phyloP scores from a whole-genome alignment of 1,140 invertebrate genomes.

The Carcinoscorpius rotundicauda region DNA sequence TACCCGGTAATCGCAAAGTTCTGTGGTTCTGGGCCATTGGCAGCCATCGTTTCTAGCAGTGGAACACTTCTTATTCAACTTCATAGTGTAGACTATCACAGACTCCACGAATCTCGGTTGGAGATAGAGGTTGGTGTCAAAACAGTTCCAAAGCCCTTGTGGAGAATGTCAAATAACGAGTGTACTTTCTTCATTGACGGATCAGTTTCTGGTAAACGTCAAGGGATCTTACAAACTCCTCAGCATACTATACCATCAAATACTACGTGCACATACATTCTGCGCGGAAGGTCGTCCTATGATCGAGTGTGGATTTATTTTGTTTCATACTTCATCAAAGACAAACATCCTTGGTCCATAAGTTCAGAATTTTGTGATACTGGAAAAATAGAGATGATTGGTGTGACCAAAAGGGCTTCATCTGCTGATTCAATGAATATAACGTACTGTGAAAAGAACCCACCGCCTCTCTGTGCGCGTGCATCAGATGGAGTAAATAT shows the following conservation, averaged over 20 bases:
- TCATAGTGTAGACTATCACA: conserved; percentile 73
- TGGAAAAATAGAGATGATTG: conserved; percentile 16
- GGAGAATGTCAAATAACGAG: conserved; percentile 44
- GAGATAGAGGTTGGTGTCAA: conserved; percentile 74
- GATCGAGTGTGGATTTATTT: conserved; percentile 78
- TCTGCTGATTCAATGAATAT: not conserved
- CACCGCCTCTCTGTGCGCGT: conserved; percentile 24
- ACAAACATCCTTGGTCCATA: conserved; percentile 18
- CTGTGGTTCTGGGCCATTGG: conserved; percentile 69
- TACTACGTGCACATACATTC: conserved; percentile 71
- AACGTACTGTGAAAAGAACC: conserved; percentile 13
- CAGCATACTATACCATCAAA: conserved; percentile 67
- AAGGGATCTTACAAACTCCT: conserved; percentile 61
- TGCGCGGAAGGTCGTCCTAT: conserved; percentile 50
- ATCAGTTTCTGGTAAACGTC: conserved; percentile 44
- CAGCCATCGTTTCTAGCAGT: conserved; percentile 63
- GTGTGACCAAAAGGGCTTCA: too few relatives aligned
- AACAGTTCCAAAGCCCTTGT: conserved; percentile 33
- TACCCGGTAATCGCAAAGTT: conserved; percentile 77
- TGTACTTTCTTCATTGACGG: conserved; percentile 77
- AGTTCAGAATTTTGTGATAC: conserved; percentile 21
- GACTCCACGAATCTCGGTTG: conserved; percentile 55
- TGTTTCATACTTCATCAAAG: conserved; percentile 33
- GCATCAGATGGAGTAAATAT: conserved; percentile 16
- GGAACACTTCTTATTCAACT: conserved; percentile 76